Base-by-base conservation (phyloP, 2,113 vertebrate species). In the Lutjanus erythropterus region DNA sequence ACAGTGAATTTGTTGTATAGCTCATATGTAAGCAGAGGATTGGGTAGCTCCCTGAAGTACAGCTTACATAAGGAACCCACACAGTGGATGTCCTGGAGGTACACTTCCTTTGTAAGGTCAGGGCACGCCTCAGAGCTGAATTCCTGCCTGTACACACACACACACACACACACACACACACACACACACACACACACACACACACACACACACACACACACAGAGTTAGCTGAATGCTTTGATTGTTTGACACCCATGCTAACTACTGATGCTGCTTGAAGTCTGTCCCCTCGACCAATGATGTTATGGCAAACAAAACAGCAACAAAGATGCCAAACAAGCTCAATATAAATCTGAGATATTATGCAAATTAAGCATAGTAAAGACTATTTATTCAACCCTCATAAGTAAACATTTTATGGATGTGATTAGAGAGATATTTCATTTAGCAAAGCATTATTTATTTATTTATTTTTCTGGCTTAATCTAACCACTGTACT, bases 21-120 rank as follows among this genome's bases (percentile, higher is more conserved):
- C 86, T 99, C 96, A 84, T 97, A 98, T 33, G 98, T 99, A 93
- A 99, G 97, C 85, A 99, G 97, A 25, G 98, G 98, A 92, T 97
- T 98, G 88, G 98, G 98, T 23, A 99, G 95, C 76, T 99, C 98
- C 88, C 98, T 95, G 94, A 99, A 99, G 94, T 99, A 99, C 61
- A 99, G 95, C 92, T 99, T 99, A 94, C 98, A 99, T 85, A 99
- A 96, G 1, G 98, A 99, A 73, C 98, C 97, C 92, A 99, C 98
- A 9, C 98, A 99, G 96, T 99, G 98, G 93, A 99, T 99, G 92
- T 99, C 98, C 96, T 99, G 98, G 75, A 98, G 97, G 93, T 98
- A 99, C 90, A 99, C 96, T 96, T 99, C 98, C 90, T 95, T 97
- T 56, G 97, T 99, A 89, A 99, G 95, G 92, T 99, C 97, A 68